Evolutionary conservation across 2,797 vertebrate species (phyloP).

Genomic region (Capromys pilorides): DNA sequence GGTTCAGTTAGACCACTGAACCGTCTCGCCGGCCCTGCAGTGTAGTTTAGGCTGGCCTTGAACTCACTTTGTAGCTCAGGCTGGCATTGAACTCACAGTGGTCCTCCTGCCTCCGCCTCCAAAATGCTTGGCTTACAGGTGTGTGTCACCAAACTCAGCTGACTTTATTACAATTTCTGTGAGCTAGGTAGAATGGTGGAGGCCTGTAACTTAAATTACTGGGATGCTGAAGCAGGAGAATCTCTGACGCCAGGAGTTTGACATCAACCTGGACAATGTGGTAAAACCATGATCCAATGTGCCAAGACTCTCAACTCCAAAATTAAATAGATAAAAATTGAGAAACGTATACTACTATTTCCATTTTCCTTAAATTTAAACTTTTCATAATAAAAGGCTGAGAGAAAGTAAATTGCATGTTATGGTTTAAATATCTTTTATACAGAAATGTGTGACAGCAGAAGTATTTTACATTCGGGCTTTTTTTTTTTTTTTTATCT

Average conservation of each 20-base stretch:
- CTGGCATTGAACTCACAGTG: neutral
- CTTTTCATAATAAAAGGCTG: neutral
- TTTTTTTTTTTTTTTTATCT: too few species aligned
- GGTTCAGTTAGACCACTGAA: too few species aligned
- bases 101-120: neutral
- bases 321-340: neutral
- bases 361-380: slow-evolving; percentile 10
- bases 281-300: neutral
- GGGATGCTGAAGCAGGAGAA: too few species aligned
- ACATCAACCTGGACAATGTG: neutral
- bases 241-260: neutral
- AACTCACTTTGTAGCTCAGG: neutral
- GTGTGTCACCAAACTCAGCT: neutral
- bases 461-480: neutral
- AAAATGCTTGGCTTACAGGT: neutral
- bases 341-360: neutral
- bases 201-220: neutral
- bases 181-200: neutral
- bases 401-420: neutral
- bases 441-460: neutral
- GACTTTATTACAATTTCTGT: neutral
- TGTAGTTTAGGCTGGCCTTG: neutral
- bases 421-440: neutral
- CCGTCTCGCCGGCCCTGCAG: neutral
- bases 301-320: neutral